phyloP scores from a whole-genome alignment of 2,797 vertebrate species.

The Setipinna tenuifilis region DNA sequence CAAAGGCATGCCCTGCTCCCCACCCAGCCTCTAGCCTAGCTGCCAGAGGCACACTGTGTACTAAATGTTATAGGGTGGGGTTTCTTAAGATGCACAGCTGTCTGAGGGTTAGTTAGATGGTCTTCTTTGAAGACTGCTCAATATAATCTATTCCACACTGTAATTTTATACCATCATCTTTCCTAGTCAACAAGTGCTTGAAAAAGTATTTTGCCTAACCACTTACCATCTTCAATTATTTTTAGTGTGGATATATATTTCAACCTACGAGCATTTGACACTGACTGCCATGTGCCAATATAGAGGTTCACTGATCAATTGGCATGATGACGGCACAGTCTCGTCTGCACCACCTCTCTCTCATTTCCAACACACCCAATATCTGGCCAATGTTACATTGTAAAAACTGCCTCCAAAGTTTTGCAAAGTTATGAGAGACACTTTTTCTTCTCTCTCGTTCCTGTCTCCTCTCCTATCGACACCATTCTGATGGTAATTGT shows the following conservation, averaged over 20 bases:
- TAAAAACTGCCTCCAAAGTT: constrained; percentile 16
- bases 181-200: neutral
- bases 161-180: neutral
- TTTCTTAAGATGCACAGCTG: neutral
- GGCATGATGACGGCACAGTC: neutral
- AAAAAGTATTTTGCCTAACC: neutral
- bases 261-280: neutral
- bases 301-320: neutral
- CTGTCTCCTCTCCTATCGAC: neutral
- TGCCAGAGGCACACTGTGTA: neutral
- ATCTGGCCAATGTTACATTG: neutral
- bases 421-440: neutral
- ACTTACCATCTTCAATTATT: neutral
- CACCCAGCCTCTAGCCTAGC: neutral
- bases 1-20: constrained; percentile 54
- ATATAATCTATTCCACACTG: neutral
- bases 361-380: neutral
- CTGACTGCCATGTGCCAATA: neutral
- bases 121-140: neutral
- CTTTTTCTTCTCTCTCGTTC: neutral
- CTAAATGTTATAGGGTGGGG: neutral
- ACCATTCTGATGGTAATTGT: neutral
- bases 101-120: neutral
- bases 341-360: neutral
- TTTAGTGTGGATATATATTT: neutral